phyloP scores from a whole-genome alignment of 2,797 vertebrate species.

The Rousettus madagascariensis region DNA sequence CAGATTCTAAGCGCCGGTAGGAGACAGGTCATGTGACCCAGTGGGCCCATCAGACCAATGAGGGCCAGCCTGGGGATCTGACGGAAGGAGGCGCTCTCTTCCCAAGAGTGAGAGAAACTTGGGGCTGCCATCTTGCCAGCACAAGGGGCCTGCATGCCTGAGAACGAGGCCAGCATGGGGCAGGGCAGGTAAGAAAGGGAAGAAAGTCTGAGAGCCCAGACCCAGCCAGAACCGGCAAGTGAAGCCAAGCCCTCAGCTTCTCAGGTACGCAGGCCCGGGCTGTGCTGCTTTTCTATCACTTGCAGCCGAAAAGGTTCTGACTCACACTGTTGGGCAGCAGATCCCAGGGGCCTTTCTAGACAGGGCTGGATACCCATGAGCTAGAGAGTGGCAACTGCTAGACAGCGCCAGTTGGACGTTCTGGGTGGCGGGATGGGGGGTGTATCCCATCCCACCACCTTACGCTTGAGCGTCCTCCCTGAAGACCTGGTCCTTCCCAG shows the following conservation, averaged over 20 bases:
- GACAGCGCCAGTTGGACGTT: neutral
- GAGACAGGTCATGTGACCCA: neutral
- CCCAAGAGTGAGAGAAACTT: accelerated
- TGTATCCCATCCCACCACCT: too few relatives aligned
- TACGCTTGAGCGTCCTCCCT: neutral
- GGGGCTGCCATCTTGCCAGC: neutral
- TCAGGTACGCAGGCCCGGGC: accelerated
- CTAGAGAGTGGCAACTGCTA: neutral
- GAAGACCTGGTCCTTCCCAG: neutral
- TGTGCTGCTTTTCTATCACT: neutral
- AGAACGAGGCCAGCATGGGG: accelerated
- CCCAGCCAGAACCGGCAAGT: neutral
- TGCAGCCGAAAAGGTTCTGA: neutral
- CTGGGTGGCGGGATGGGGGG: neutral
- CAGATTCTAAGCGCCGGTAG: neutral
- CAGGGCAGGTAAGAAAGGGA: neutral
- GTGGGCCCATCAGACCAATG: neutral
- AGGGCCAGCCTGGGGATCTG: neutral
- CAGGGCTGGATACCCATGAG: too few relatives aligned
- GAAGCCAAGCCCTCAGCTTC: neutral
- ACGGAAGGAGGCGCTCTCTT: too few relatives aligned
- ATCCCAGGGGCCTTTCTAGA: neutral
- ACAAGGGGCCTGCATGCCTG: neutral
- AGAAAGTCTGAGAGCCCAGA: neutral
- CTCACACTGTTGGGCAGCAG: neutral